A percentile compares a stretch with the other conserved stretches of the same genome.
Conservation (phyloP, 1,140 invertebrate species). For the Drosophila biarmipes region DNA sequence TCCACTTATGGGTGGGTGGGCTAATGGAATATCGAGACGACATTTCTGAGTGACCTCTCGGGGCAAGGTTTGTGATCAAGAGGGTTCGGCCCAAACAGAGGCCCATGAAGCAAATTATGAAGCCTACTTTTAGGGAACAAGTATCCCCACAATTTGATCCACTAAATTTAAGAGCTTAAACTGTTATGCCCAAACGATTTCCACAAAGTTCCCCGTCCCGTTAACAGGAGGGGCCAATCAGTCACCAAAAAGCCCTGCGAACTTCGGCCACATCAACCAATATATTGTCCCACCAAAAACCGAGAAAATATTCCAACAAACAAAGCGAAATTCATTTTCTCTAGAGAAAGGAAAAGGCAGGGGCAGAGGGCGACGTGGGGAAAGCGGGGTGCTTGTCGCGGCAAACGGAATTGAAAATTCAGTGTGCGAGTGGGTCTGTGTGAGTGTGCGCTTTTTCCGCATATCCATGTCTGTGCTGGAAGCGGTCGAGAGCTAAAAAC, state of each 20-base stretch:
- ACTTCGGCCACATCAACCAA: slow-evolving; percentile 49
- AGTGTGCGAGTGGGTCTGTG: slow-evolving; percentile 37
- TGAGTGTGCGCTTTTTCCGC: slow-evolving; percentile 49
- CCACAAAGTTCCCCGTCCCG: slow-evolving; percentile 9
- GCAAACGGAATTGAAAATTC: slow-evolving; percentile 81
- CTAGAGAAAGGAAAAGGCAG: slow-evolving; percentile 8
- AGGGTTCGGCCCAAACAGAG: background rate
- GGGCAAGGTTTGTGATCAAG: slow-evolving; percentile 56
- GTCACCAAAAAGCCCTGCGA: slow-evolving; percentile 40
- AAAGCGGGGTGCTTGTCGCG: slow-evolving; percentile 59
- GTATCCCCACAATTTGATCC: slow-evolving; percentile 8
- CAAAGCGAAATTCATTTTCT: slow-evolving; percentile 80
- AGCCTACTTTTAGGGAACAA: background rate
- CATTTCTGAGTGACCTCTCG: slow-evolving; percentile 57
- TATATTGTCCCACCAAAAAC: slow-evolving; percentile 62
- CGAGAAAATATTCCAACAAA: slow-evolving; percentile 73
- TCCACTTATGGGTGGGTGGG: slow-evolving; percentile 36
- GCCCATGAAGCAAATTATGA: too few species aligned
- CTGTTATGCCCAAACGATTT: slow-evolving; percentile 25
- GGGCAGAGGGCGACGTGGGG: slow-evolving; percentile 13
- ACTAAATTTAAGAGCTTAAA: slow-evolving; percentile 27
- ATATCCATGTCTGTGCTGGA: slow-evolving; percentile 73
- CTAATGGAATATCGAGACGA: slow-evolving; percentile 65
- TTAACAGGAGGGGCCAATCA: slow-evolving; percentile 57
- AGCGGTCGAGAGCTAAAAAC: slow-evolving; percentile 71